Evolutionary conservation across 2,797 vertebrate species (phyloP), one percentile per base, ranked within the genome.

Genomic region (Austrolebias charrua): DNA sequence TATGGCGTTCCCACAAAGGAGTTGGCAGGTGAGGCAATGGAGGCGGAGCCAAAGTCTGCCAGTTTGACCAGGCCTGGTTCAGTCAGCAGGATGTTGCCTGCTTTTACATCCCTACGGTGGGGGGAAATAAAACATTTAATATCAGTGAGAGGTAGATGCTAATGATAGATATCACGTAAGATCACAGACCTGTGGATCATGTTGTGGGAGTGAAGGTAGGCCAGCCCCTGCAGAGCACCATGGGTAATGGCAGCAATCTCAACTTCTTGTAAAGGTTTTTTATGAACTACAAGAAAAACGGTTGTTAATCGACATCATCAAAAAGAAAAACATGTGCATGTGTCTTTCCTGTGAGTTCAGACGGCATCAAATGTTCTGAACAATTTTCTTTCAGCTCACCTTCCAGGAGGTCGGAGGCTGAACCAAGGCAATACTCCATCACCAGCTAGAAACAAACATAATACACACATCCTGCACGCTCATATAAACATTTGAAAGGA

Each of bases 1-100:
- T 99, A 99, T 88, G 97, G 97, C n/a, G 97, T 99, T 92, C 97
- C 97, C 88, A 99, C 97, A 91, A 98, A 99, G 75, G 97, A 99
- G 92, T 99, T 99, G 88, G 97, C 97, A 84, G 97, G 97, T 81
- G 97, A 98, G 77, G 95, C 96, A 69, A 99, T 98, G 84, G 97
- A 98, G 88, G 97, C 97, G 44, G 97, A 99, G 87, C 97, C 97
- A 82, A 99, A 99, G 88, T 99, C 97, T 69, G 97, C 97, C 87
- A 99, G 94, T 89, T 99, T 99, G 87, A 99, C 97, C 89, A 93
- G 96, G 73, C 97, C 97, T 6, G 97, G 97, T 90, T 99, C 97
- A 33, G 97, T 99, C 82, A 99, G 93, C 84, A 99, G 93, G 85
- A 99, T 96, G 90, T 99, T 99, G 69, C 97, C 97, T 71, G 97